Base-by-base conservation (phyloP, 2,113 vertebrate genomes). In the Sciurus niger region DNA sequence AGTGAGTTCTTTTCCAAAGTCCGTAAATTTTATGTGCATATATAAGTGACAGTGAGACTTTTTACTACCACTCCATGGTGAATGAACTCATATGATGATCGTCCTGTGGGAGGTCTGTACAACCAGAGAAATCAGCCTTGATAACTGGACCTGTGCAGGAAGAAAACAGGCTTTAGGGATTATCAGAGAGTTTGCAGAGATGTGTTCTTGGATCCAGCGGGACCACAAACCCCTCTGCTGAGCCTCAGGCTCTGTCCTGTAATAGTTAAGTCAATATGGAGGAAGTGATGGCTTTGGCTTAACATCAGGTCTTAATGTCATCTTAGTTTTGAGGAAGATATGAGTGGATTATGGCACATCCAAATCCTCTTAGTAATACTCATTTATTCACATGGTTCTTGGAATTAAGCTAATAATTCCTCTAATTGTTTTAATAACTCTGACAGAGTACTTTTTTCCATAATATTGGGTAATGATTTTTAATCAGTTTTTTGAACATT, bases 1-100 rank as follows among this genome's bases (percentile, higher is more conserved):
- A 72, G 46, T 83, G 58, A 85, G 73, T 80, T 96, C 22, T 6
- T 86, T 94, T 84, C 55, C 82, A 67, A 65, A 73, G 32, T 82
- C 55, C 92, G 60, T 63, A 48, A 73, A 72, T 90, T 94, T 70
- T 60, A 40, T 68, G 30, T 79, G 32, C 48, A 63, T 67, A 55
- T 67, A 0, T 22, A 86, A 85, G 70, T 89, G 65, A 37, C n/a
- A 63, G 0, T 85, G 37, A 68, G 90, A 72, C 25, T 80, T 82
- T 90, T 37, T 78, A 63, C 17, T 72, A 40, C 16, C 34, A 30
- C 24, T 88, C 74, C 53, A 10, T 68, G 11, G 17, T 63, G 82
- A 72, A 9, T n/a, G 55, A 78, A 25, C 13, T 58, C 55, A 2
- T 11, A 8, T 48, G 10, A 24, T 48, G 76, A 17, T 55, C 9